These are phyloP conservation scores for Martes flavigula DNA, from an alignment of 2,797 vertebrate genomes.

Conservation along the genomic window DNA sequence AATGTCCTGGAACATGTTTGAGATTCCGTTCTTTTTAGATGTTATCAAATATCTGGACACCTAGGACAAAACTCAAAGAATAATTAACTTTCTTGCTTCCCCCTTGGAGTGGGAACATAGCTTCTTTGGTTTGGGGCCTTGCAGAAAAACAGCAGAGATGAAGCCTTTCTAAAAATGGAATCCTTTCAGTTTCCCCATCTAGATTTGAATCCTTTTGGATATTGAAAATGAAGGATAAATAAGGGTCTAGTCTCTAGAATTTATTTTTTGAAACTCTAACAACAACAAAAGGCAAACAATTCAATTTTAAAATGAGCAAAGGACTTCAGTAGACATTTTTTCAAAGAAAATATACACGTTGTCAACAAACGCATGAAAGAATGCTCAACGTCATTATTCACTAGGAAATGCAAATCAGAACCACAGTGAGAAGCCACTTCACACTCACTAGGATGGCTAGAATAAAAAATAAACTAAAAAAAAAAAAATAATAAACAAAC, in stretches of 20 bases:
- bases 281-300: background rate
- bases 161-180: background rate
- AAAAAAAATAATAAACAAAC: background rate
- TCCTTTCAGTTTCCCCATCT: background rate
- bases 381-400: background rate
- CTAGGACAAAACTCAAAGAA: background rate
- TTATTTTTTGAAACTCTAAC: background rate
- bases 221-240: background rate
- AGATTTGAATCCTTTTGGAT: background rate
- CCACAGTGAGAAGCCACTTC: background rate
- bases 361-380: background rate
- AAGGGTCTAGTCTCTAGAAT: background rate
- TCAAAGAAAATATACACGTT: background rate
- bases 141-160: background rate
- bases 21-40: background rate
- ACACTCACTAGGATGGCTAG: background rate
- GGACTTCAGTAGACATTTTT: background rate
- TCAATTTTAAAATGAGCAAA: background rate
- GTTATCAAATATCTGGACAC: background rate
- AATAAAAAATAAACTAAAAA: background rate
- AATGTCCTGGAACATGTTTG: background rate
- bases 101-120: background rate
- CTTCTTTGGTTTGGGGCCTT: background rate
- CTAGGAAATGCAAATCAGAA: conserved; percentile 13
- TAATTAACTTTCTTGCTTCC: background rate